These are phyloP conservation scores for Aptenodytes forsteri DNA, from an alignment of 2,113 vertebrate genomes.

Conservation along the genomic window DNA sequence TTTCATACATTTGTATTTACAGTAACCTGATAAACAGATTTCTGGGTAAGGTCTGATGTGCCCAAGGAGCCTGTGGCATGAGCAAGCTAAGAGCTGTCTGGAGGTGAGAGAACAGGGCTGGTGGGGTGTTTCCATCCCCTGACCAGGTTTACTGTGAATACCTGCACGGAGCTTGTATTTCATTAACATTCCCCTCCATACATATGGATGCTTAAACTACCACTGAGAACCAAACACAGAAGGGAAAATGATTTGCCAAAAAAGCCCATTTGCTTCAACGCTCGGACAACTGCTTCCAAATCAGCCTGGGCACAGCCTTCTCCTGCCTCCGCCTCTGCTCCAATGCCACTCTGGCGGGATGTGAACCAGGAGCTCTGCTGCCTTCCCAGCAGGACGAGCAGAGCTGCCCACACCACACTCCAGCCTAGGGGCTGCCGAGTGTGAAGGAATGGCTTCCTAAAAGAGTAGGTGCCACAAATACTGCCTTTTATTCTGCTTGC, in stretches of 20 bases:
- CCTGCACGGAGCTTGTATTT: background rate
- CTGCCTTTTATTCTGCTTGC: background rate
- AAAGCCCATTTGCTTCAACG: background rate
- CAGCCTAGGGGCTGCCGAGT: no score
- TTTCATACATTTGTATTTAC: background rate
- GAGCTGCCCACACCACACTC: accelerated
- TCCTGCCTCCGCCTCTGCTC: background rate
- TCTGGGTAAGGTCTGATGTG: background rate
- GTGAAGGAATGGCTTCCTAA: no score
- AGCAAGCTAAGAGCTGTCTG: background rate
- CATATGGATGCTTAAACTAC: background rate
- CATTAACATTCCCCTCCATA: background rate
- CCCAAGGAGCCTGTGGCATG: background rate
- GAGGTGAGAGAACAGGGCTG: background rate
- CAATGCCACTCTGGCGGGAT: accelerated
- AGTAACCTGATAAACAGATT: background rate
- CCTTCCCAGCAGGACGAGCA: accelerated
- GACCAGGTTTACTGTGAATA: background rate
- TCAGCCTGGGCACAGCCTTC: no score
- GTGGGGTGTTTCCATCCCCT: background rate
- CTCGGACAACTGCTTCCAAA: background rate
- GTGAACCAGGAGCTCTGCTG: accelerated
- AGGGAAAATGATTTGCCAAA: background rate
- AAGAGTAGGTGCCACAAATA: no score
- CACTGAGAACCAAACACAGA: background rate